A percentile compares a stretch with the other conserved stretches of the same genome.
These are phyloP conservation scores for Tinea pellionella DNA, from an alignment of 2,888 invertebrate species.

Conservation along the genomic window DNA sequence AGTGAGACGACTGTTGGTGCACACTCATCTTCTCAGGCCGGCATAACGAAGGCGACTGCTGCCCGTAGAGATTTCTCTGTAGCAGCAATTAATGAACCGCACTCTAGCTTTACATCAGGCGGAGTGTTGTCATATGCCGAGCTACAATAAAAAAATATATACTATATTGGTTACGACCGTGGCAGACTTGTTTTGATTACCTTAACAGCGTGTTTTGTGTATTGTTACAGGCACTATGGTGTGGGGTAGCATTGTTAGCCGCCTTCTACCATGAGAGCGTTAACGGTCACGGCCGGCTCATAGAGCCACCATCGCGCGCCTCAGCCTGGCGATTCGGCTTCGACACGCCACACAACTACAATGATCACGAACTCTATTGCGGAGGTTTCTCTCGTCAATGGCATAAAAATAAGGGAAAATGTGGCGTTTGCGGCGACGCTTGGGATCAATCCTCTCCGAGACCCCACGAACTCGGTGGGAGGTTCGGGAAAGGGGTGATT, in stretches of 20 bases:
- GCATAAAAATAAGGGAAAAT: conserved; percentile 84
- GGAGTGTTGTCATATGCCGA: too few relatives aligned
- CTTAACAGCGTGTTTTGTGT: not conserved
- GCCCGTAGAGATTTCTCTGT: too few relatives aligned
- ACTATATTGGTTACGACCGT: too few relatives aligned
- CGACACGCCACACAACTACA: conserved; percentile 88
- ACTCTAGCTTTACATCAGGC: too few relatives aligned
- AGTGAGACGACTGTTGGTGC: too few relatives aligned
- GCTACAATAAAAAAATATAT: too few relatives aligned
- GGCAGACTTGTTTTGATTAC: too few relatives aligned
- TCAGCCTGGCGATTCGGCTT: conserved; percentile 92
- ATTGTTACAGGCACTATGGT: conserved; percentile 31
- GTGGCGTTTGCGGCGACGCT: conserved; percentile 88
- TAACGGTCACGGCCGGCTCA: conserved; percentile 77
- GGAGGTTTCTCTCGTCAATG: conserved; percentile 89
- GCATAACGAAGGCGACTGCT: too few relatives aligned
- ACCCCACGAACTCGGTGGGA: conserved; percentile 85
- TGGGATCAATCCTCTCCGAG: conserved; percentile 80
- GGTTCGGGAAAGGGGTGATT: conserved; percentile 84
- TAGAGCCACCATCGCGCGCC: conserved; percentile 88
- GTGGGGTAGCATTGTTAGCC: conserved; percentile 35
- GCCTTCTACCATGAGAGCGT: conserved; percentile 36
- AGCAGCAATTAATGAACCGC: too few relatives aligned
- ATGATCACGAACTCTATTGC: conserved; percentile 89
- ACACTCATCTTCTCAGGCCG: too few relatives aligned